Conservation (phyloP, 2,888 invertebrate genomes). For the Choristoneura rosaceana region DNA sequence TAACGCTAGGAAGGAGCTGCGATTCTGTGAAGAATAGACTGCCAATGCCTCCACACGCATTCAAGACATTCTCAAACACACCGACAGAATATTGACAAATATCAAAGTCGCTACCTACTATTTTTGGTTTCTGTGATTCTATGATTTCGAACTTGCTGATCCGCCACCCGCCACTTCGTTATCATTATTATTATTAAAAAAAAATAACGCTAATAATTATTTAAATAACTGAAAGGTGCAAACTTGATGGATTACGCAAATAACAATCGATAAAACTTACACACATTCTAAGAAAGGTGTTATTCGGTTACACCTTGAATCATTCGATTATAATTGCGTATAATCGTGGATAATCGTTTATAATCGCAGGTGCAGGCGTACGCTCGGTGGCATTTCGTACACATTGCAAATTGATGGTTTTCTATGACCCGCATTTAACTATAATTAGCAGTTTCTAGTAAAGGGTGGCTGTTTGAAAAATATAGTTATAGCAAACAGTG, state of each 20-base stretch:
- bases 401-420: constrained; percentile 67
- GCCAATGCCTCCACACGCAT: no score
- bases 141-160: no score
- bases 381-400: constrained; percentile 57
- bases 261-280: constrained; percentile 12
- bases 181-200: no score
- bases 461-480: neutral
- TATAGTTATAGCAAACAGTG: neutral
- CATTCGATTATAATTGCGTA: constrained; percentile 44
- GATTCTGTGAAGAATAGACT: no score
- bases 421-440: constrained; percentile 52
- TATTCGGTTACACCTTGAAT: constrained; percentile 28
- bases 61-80: no score
- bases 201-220: no score
- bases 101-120: no score
- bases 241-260: constrained; percentile 23
- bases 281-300: constrained; percentile 18
- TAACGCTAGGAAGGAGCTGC: no score
- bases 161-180: no score
- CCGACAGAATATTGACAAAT: no score
- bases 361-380: constrained; percentile 56
- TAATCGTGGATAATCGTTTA: constrained; percentile 52
- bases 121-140: no score
- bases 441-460: constrained; percentile 23
- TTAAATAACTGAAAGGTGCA: constrained; percentile 6